Evolutionary conservation across 2,797 vertebrate genomes (phyloP).

Genomic region (Artibeus lituratus): DNA sequence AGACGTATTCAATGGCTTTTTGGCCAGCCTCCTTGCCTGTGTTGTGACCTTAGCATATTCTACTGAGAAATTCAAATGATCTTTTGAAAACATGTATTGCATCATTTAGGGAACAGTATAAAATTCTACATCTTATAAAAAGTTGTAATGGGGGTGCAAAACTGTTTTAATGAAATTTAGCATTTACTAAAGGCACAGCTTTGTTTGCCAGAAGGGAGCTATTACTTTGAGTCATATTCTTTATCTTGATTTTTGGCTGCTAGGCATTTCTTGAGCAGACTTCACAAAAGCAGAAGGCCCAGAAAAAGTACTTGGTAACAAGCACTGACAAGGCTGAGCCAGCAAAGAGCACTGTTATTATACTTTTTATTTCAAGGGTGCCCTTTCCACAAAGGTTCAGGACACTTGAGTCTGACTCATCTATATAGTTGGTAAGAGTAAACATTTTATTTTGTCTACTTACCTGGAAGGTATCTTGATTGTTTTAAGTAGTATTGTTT

Average conservation of each 20-base stretch:
- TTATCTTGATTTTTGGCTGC: background rate
- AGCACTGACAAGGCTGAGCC: background rate
- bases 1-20: background rate
- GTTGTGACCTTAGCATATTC: background rate
- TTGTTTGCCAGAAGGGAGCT: background rate
- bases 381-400: background rate
- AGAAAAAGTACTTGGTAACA: background rate
- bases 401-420: background rate
- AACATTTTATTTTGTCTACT: slow-evolving; percentile 45
- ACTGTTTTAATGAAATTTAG: background rate
- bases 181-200: background rate
- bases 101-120: background rate
- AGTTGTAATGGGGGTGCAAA: background rate
- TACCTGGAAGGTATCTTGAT: slow-evolving; percentile 96
- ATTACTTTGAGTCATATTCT: background rate
- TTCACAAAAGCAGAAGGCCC: background rate
- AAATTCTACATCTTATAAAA: background rate
- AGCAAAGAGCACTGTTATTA: background rate
- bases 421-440: background rate
- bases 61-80: background rate
- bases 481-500: slow-evolving; percentile 96
- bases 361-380: background rate
- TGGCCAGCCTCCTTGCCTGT: background rate
- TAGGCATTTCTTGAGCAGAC: background rate
- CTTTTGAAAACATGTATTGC: background rate